Evolutionary conservation across 2,113 vertebrate genomes (phyloP), one percentile per base, ranked within the genome.

Genomic region (Chlorocebus sabaeus): DNA sequence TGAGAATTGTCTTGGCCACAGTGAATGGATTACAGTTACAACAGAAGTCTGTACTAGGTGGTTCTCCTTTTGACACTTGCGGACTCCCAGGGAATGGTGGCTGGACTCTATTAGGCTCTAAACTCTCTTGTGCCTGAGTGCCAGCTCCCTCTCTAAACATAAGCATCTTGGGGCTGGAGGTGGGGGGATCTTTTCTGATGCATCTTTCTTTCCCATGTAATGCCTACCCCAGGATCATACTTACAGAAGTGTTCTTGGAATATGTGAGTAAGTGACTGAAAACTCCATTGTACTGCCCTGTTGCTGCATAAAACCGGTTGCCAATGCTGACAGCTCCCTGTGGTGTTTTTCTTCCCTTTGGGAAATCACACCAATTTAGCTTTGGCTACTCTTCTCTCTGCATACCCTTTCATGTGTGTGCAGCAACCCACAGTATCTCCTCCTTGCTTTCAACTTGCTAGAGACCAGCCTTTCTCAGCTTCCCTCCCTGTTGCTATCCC

Each of bases 371-470:
- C 8, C 30, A 22, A 20, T 50, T 84, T 90, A 89, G n/a, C 59
- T 70, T 32, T 50, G 76, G 67, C 57, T 81, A 35, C 18, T 55
- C 32, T 75, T 45, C 68, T 92, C 40, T 73, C 59, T 11, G 4
- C 27, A 88, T 2, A 50, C 61, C 27, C 4, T 61, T 67, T 73
- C 52, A 55, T 6, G 11, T 22, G 6, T 40, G 14, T 27, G 40
- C 61, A 93, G 57, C 32, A 93, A 52, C 2, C 14, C 25, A 25
- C 14, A 0, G 0, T 7, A 35, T 55, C 38, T 8, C 64, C n/a
- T 91, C 22, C 23, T 75, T 89, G 61, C n/a, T 96, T 93, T 61
- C 59, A 8, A 25, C 18, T 83, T 86, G 25, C n/a, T 55, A 6
- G 8, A 22, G 11, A 6, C 72, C 27, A 4, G 38, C 35, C 38